A percentile compares a stretch with the other conserved stretches of the same genome.
These are phyloP conservation scores for Acrossocheilus wenchowensis DNA, from an alignment of 2,797 vertebrate species.

Conservation along the genomic window DNA sequence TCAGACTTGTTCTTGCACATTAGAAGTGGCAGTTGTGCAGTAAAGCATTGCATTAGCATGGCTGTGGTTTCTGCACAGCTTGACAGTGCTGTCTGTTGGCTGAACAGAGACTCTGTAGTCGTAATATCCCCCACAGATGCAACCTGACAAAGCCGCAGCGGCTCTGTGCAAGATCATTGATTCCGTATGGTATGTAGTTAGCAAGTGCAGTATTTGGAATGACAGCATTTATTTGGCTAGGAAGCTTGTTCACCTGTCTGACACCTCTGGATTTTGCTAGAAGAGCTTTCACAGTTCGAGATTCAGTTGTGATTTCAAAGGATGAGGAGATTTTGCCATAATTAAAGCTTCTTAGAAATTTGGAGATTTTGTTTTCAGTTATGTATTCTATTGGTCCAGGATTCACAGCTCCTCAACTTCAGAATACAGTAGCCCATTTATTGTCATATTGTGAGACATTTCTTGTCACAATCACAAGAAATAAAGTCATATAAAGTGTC, in stretches of 20 bases:
- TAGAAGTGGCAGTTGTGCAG: slow-evolving; percentile 39
- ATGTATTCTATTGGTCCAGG: background rate
- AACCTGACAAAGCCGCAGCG: slow-evolving; percentile 13
- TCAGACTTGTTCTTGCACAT: slow-evolving; percentile 12
- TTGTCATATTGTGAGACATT: background rate
- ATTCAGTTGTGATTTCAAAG: background rate
- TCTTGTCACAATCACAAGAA: background rate
- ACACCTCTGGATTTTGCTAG: background rate
- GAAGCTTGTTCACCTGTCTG: background rate
- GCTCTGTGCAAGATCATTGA: slow-evolving; percentile 8
- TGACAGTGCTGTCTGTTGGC: slow-evolving; percentile 37
- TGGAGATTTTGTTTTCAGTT: background rate
- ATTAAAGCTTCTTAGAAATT: background rate
- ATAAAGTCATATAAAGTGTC: background rate
- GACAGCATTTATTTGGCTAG: background rate
- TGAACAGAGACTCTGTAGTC: slow-evolving; percentile 10
- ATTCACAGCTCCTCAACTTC: background rate
- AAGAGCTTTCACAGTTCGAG: background rate
- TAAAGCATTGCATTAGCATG: slow-evolving; percentile 43
- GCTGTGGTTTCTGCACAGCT: slow-evolving; percentile 7
- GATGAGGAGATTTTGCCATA: background rate
- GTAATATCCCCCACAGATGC: slow-evolving; percentile 24
- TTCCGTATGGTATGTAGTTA: background rate
- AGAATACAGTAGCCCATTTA: background rate
- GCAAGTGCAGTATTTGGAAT: background rate